Percentiles rank a stretch among this genome's conserved stretches.
phyloP scores from a whole-genome alignment of 92 coral and sea anemone genomes.

The Ricordea florida region DNA sequence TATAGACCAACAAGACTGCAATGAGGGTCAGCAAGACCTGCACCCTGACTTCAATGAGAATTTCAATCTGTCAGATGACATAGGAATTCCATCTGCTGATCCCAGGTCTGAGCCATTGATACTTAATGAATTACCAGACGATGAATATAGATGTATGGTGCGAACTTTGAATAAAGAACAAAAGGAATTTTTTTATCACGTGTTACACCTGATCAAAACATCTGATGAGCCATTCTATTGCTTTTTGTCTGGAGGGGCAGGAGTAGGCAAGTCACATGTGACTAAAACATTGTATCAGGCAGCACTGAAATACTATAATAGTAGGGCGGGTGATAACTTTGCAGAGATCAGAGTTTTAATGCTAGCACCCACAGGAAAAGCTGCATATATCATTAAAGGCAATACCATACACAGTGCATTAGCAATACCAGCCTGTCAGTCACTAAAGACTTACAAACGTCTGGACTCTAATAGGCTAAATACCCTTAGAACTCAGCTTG shows the following conservation, averaged over 20 bases:
- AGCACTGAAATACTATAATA: constrained; percentile 57
- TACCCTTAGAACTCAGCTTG: constrained; percentile 59
- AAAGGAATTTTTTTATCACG: constrained; percentile 67
- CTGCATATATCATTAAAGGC: constrained; percentile 27
- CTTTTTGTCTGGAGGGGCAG: constrained; percentile 69
- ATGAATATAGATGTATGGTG: constrained; percentile 63
- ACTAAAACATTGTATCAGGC: constrained; percentile 74
- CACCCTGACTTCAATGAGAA: constrained; percentile 63
- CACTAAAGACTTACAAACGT: constrained; percentile 49
- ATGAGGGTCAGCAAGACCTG: constrained; percentile 62
- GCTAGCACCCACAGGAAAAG: constrained; percentile 62
- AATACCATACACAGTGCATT: constrained; percentile 54
- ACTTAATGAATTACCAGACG: constrained; percentile 72
- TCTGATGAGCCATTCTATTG: constrained; percentile 67
- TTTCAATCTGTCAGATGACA: constrained; percentile 61
- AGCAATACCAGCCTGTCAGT: constrained; percentile 69
- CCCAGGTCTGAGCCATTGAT: constrained; percentile 58
- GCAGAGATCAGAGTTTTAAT: constrained; percentile 42
- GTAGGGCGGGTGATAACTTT: constrained; percentile 49
- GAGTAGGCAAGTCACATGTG: constrained; percentile 70
- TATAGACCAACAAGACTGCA: constrained; percentile 49
- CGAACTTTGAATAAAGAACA: constrained; percentile 60
- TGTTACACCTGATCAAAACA: constrained; percentile 62
- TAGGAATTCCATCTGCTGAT: constrained; percentile 66
- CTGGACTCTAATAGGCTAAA: constrained; percentile 71